Base-by-base conservation (phyloP, 2,113 vertebrate genomes). In the Charina bottae region DNA sequence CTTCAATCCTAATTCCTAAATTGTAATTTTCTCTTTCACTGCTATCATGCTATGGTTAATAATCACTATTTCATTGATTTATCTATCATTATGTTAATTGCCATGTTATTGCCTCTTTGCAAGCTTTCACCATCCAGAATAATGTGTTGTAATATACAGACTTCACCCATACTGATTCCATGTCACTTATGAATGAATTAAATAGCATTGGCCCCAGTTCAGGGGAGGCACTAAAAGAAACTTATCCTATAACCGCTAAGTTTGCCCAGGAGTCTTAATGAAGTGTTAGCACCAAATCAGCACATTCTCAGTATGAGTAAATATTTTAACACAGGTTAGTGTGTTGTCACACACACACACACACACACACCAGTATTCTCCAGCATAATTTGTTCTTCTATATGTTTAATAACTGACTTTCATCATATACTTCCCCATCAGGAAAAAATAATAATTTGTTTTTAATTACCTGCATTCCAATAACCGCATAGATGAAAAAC, bases 401-500 rank as follows among this genome's bases (percentile, higher is more conserved):
- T 13, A 33, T 33, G 9, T 72, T 72, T 54, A 28, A 85, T 85
- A 85, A 54, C 26, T 85, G 33, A 7, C 72, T 78, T 78, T 8
- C 33, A 37, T 78, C 72, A 78, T 21, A 21, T 21, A 78, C 33
- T 37, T 37, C 17, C 33, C 21, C 7, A 78, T 78, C 33, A 42
- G 33, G 72, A 23, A 88, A 33, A 11, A 11, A 13, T n/a, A 33
- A 89, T 56, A 89, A n/a, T 64, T 21, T 64, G 24, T 56, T 84
- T 28, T 0, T 6, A 87, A 94, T 95, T 95, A 99, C 99, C 99
- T 99, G 99, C 99, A 99, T 99, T 94, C 99, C 99, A 5, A 99
- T 99, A 91, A 99, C 99, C 0, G 99, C 99, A 0, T 99, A 99
- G 98, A 99, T 99, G 97, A 99, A 99, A 97, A 99, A 99, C 90